Evolutionary conservation across 2,888 invertebrate genomes (phyloP).

Genomic region (Ypsolopha sequella): DNA sequence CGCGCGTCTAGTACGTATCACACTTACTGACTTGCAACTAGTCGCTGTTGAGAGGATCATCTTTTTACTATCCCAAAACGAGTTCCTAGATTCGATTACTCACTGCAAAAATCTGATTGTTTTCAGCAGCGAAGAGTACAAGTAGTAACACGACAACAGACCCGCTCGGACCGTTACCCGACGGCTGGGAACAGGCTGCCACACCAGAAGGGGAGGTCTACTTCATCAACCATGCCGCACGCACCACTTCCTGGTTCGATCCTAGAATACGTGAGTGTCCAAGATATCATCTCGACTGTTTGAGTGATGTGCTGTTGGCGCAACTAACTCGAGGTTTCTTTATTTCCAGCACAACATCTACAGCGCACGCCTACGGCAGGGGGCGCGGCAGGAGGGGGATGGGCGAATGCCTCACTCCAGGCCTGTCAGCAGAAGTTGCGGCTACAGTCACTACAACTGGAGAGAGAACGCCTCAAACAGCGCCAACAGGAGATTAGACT

Average conservation of each 20-base stretch:
- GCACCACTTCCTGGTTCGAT: constrained; percentile 98
- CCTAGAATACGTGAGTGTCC: constrained; percentile 93
- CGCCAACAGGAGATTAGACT: constrained; percentile 91
- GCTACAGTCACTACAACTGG: constrained; percentile 87
- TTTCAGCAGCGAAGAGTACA: constrained; percentile 70
- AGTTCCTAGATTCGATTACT: constrained; percentile 16
- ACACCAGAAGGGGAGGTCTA: constrained; percentile 89
- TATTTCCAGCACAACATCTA: constrained; percentile 65
- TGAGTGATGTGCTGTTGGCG: neutral
- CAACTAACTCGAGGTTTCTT: neutral
- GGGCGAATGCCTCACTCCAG: constrained; percentile 73
- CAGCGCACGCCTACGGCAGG: constrained; percentile 70
- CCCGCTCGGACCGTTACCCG: constrained; percentile 83
- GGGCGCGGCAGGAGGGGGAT: constrained; percentile 68
- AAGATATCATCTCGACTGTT: neutral
- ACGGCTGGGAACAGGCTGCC: constrained; percentile 90
- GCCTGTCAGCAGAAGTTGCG: constrained; percentile 82
- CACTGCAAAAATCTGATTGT: constrained; percentile 38
- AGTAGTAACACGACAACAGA: constrained; percentile 64
- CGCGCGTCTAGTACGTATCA: constrained; percentile 37
- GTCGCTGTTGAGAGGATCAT: constrained; percentile 61
- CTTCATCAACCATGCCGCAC: constrained; percentile 92
- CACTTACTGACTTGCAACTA: constrained; percentile 49
- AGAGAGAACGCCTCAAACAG: constrained; percentile 89
- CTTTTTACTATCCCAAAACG: constrained; percentile 8